Base-by-base conservation (phyloP, 2,888 invertebrate genomes). In the Callinectes sapidus region DNA sequence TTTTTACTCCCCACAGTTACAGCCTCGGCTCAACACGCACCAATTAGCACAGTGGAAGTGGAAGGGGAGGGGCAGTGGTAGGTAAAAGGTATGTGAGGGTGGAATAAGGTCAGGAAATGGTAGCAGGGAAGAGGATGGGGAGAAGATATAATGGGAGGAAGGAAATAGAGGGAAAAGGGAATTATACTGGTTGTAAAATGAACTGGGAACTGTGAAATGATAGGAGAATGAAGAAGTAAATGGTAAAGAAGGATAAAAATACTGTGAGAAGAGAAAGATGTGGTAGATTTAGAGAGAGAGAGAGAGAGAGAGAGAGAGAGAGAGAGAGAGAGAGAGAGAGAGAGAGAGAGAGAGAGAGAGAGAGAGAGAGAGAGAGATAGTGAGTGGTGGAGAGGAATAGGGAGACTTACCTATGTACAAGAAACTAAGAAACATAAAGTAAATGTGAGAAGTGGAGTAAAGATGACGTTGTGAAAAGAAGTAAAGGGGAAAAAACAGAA, bases 101-200 rank as follows among this genome's bases (percentile, higher is more conserved):
- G 89, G 61, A 35, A 77, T 77, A 77, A 28, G 71, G 28, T 77
- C 28, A 28, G 71, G 71, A 77, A 77, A 77, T 77, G 71, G 28
- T n/a, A 77, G 13, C 71, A 77, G 28, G 13, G 71, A 77, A 13
- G 35, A 66, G 16, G 61, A 61, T 8, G 61, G 18, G 61, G 61
- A 61, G 23, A 2, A 61, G 61, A 10, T 0, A 23, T 23, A 61
- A 61, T 23, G 23, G 18, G 18, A 61, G 61, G 3, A 61, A 61
- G 71, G 71, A 77, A 77, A 86, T 39, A 39, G 86, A 39, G 86
- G n/a, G 86, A 86, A n/a, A 32, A 32, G 42, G 86, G 23, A 23
- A 61, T 5, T 18, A 3, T 61, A 61, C 23, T 23, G 61, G 61
- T 23, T 61, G 61, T 61, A 23, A 61, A 61, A 13, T 18, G 61